Base-by-base conservation (phyloP, 2,888 invertebrate species). In the Latrodectus elegans region DNA sequence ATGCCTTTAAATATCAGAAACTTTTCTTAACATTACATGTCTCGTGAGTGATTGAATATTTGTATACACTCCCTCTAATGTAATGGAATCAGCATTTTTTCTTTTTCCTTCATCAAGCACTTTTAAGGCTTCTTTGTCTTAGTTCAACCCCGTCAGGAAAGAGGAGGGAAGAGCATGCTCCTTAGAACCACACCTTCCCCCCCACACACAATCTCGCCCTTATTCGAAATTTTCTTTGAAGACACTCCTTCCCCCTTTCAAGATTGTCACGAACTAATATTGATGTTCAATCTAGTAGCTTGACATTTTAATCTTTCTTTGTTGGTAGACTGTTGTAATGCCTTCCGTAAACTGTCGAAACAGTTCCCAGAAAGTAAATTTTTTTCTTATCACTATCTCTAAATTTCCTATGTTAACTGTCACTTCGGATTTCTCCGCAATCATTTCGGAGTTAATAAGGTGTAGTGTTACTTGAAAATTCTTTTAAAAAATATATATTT, bases 241-340 rank as follows among this genome's bases (percentile, higher is more conserved):
- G 38, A 38, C 38, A 38, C 38, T 38, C 38, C 38, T 49, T 17
- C 76, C 17, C 8, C 14, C 74, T 38, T 51, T 22, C 76, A 11
- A 49, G 76, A 76, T 76, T 76, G 76, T 76, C 65, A n/a, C 38
- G 51, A 65, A 76, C 68, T 72, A 82, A 75, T 82, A 82, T 82
- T 68, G 82, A 82, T 82, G 75, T 68, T 68, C 74, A 74, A 70
- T 82, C 60, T 74, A 51, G 52, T 26, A 73, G 73, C 22, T 55
- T 75, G 82, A 82, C 82, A 75, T 74, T 82, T 82, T 82, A 82
- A 82, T 82, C 74, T 82, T 74, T 38, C 81, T 82, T 75, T 75
- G 75, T 75, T 51, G 55, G 64, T 49, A 53, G 38, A 9, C 12
- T 14, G 26, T 64, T 14, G 67, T 53, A 74, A 65, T 74, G 26